Evolutionary conservation across 2,113 vertebrate species (phyloP).

Genomic region (Oncorhynchus keta): DNA sequence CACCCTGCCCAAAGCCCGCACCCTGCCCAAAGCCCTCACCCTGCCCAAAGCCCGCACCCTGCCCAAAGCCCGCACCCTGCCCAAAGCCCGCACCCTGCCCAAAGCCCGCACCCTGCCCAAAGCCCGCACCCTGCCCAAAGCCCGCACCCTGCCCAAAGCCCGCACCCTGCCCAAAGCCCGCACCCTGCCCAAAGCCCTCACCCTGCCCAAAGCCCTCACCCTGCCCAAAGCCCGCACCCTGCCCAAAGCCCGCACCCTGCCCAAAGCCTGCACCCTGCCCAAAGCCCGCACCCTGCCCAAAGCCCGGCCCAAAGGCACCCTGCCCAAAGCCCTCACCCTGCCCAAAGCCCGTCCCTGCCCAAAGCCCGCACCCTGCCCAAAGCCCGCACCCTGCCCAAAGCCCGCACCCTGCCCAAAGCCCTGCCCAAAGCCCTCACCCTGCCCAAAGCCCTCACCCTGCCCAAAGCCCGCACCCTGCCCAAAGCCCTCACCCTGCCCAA

Average conservation of each 20-base stretch:
- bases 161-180: neutral
- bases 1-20: neutral
- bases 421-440: too few relatives aligned
- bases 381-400: neutral
- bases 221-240: neutral
- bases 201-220: neutral
- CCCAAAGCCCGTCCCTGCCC: too few relatives aligned
- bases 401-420: neutral
- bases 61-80: neutral
- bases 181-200: neutral
- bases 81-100: neutral
- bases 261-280: neutral
- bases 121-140: neutral
- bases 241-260: neutral
- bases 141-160: neutral
- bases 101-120: neutral
- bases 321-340: too few relatives aligned
- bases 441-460: too few relatives aligned
- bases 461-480: neutral
- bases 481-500: neutral
- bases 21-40: neutral
- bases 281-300: neutral
- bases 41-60: neutral
- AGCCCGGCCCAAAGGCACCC: too few relatives aligned
- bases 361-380: too few relatives aligned